Base-by-base conservation (phyloP, 2,888 invertebrate genomes). In the Tricholauxania praeusta region DNA sequence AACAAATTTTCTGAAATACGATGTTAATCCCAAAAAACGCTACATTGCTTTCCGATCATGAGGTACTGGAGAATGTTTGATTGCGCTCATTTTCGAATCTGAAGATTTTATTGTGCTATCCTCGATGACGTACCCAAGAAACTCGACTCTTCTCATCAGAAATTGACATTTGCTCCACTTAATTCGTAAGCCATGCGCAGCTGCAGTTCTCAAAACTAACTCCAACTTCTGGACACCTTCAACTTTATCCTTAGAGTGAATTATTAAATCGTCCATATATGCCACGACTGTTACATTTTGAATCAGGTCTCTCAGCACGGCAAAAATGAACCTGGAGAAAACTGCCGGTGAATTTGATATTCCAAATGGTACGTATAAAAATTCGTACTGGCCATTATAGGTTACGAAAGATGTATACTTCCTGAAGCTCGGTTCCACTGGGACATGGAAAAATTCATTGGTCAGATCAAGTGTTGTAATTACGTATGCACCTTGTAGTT, bases 111-210 rank as follows among this genome's bases (percentile, higher is more conserved):
- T 74, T 8, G 71, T 69, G 2, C 73, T 72, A 12, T 73, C 64
- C 39, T 76, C 73, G 0, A 78, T 62, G 1, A 75, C 32, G 15
- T 77, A 76, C 12, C 74, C 72, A 0, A 77, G 57, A 47, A 75
- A 77, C 15, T 77, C 72, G 2, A 78, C 71, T 19, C n/a, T 57
- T 2, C 22, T 75, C 55, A 63, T 69, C 15, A 78, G 19, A n/a
- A 78, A 76, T 48, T 77, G 74, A 12, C 77, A 78, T 32, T 79
- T 79, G 14, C 39, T 49, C 78, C 79, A 79, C 15, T 76, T 77
- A 1, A 77, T 75, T n/a, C 64, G 59, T 12, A 77, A 51, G 2
- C 74, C 75, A 15, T 73, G 69, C 22, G 67, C 28, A 6, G 74
- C 52, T 10, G 77, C 76, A 8, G 64, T 47, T 5, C 55, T 12